phyloP scores from a whole-genome alignment of 2,113 vertebrate species.

The Rhipidura dahli region DNA sequence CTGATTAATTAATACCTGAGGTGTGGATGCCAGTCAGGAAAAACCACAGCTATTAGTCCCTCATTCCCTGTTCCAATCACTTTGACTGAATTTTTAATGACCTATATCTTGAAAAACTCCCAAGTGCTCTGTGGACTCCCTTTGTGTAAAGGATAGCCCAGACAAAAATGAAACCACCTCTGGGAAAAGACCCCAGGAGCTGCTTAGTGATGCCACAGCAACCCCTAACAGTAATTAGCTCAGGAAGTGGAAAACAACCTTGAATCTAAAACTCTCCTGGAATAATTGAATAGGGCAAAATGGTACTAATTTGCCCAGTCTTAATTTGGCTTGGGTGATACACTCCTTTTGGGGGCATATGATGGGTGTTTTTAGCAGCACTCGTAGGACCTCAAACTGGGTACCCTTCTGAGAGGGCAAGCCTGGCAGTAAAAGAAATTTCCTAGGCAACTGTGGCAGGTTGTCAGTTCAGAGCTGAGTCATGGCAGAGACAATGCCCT shows the following conservation, averaged over 20 bases:
- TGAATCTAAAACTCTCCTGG: background rate
- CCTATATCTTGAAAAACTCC: background rate
- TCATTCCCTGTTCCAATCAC: background rate
- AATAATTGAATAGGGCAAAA: background rate
- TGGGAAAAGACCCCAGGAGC: background rate
- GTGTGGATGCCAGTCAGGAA: background rate
- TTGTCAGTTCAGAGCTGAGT: constrained; percentile 26
- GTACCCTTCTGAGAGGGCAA: background rate
- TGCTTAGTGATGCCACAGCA: background rate
- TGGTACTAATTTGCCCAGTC: background rate
- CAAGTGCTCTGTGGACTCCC: background rate
- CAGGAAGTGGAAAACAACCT: background rate
- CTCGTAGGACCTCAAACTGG: background rate
- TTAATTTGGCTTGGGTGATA: background rate
- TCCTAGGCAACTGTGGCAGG: background rate
- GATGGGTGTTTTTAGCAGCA: background rate
- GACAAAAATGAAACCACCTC: background rate
- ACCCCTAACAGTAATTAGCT: background rate
- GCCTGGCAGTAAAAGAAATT: background rate
- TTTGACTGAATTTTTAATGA: background rate
- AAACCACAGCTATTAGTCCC: background rate
- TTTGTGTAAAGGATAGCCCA: background rate
- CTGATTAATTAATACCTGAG: background rate
- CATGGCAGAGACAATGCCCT: background rate
- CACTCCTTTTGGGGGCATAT: background rate